Percentiles rank a stretch among this genome's conserved stretches.
Conservation (phyloP, 2,888 invertebrate genomes). For the Athalia rosae region DNA sequence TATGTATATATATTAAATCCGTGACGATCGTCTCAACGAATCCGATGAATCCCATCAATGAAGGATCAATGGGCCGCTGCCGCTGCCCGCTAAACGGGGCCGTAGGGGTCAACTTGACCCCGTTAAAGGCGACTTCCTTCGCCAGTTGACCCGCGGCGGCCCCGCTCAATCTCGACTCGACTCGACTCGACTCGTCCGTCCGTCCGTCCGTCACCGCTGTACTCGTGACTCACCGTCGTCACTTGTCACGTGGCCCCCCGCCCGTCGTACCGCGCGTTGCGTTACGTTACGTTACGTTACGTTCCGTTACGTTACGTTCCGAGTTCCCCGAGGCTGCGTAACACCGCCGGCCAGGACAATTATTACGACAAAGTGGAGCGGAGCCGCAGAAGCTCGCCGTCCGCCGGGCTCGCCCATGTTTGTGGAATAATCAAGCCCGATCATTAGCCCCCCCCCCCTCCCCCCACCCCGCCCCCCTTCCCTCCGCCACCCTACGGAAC, state of each 20-base stretch:
- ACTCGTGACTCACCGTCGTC: constrained; percentile 58
- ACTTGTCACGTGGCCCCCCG: too few relatives aligned
- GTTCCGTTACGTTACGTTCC: constrained; percentile 4
- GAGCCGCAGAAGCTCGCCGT: constrained; percentile 22
- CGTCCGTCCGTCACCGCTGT: too few relatives aligned
- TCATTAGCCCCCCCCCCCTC: constrained; percentile 72
- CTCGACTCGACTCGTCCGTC: too few relatives aligned
- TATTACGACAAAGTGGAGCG: background rate
- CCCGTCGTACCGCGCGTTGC: too few relatives aligned
- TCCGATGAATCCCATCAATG: constrained; percentile 68
- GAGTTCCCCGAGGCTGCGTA: constrained; percentile 6
- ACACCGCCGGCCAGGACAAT: constrained; percentile 26
- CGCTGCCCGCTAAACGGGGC: constrained; percentile 63
- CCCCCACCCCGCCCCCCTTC: too few relatives aligned
- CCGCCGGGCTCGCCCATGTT: constrained; percentile 70
- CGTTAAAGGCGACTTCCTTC: constrained; percentile 70
- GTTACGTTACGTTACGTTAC: too few relatives aligned
- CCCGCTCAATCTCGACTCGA: constrained; percentile 71
- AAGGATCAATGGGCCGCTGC: constrained; percentile 68
- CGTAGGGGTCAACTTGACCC: constrained; percentile 66
- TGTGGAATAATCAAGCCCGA: constrained; percentile 73
- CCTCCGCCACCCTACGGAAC: too few relatives aligned
- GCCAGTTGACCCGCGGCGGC: constrained; percentile 68
- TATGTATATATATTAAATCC: constrained; percentile 29
- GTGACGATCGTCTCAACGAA: constrained; percentile 66